These are phyloP conservation scores for Phylloscopus collybita DNA, from an alignment of 2,797 vertebrate genomes.

Conservation along the genomic window DNA sequence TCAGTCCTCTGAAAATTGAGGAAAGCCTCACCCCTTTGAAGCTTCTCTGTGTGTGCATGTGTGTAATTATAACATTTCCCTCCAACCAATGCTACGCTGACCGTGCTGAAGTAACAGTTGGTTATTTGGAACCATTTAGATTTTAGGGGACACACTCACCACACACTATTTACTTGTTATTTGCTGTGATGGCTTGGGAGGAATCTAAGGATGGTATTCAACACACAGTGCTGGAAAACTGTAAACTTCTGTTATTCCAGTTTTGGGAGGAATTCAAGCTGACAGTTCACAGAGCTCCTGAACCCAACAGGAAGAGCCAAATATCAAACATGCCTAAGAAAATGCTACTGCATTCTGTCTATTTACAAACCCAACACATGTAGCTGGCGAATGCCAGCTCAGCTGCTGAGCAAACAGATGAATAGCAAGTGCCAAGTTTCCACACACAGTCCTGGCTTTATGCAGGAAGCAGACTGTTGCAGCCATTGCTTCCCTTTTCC, in stretches of 20 bases:
- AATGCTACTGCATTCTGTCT: conserved; percentile 36
- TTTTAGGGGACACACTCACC: not conserved
- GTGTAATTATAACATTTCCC: not conserved
- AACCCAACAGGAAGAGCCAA: not conserved
- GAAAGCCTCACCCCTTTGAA: not conserved
- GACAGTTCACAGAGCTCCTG: conserved; percentile 34
- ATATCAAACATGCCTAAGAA: conserved; percentile 36
- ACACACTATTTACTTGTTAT: not conserved
- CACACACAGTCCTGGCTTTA: conserved; percentile 36
- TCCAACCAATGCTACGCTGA: not conserved
- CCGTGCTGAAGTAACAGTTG: not conserved
- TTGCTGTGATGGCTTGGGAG: not conserved
- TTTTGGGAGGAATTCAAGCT: conserved; percentile 17
- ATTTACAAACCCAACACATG: conserved; percentile 47
- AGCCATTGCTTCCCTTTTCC: conserved; percentile 53
- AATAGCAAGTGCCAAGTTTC: conserved; percentile 37
- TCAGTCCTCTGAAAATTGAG: not conserved
- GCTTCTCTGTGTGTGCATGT: not conserved
- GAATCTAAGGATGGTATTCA: not conserved
- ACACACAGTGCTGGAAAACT: not conserved
- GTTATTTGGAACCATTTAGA: not conserved
- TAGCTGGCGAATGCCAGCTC: conserved; percentile 17
- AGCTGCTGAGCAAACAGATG: conserved; percentile 48
- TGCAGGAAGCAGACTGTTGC: conserved; percentile 38
- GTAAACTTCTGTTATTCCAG: not conserved